Percentiles rank a stretch among this genome's conserved stretches.
Conservation (phyloP, 2,888 invertebrate species). For the Aleiodes leptofemur region DNA sequence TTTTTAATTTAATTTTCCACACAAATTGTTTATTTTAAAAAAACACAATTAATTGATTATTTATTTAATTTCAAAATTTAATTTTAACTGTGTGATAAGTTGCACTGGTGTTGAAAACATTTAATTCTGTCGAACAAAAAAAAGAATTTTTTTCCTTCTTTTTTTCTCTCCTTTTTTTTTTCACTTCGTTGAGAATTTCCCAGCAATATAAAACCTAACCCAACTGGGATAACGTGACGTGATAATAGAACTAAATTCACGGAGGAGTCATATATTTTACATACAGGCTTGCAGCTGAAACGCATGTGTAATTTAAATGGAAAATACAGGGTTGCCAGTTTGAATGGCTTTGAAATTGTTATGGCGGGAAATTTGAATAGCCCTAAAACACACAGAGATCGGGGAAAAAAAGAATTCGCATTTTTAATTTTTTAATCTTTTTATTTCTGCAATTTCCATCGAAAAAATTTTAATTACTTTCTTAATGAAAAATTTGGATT, state of each 20-base stretch:
- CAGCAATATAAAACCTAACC: slow-evolving; percentile 83
- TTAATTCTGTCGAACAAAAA: slow-evolving; percentile 80
- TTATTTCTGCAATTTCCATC: too few relatives aligned
- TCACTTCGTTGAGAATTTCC: slow-evolving; percentile 79
- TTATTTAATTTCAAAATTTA: background rate
- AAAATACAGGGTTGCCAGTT: background rate
- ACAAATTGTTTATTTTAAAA: slow-evolving; percentile 66
- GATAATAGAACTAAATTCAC: slow-evolving; percentile 65
- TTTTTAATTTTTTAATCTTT: too few relatives aligned
- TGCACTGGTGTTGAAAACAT: slow-evolving; percentile 77
- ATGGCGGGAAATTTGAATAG: background rate
- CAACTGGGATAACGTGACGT: slow-evolving; percentile 80
- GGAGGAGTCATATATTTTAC: slow-evolving; percentile 49
- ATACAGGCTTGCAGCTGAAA: background rate
- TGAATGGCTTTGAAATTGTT: slow-evolving; percentile 4
- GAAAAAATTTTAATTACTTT: too few relatives aligned
- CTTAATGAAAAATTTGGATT: too few relatives aligned
- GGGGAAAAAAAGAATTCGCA: too few relatives aligned
- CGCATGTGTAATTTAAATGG: background rate
- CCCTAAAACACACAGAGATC: too few relatives aligned
- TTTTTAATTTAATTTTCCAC: slow-evolving; percentile 48
- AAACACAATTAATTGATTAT: slow-evolving; percentile 23
- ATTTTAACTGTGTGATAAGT: slow-evolving; percentile 64
- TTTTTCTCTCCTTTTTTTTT: slow-evolving; percentile 66
- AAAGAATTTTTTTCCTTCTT: slow-evolving; percentile 71